These are phyloP conservation scores for Heteractis magnifica DNA, from an alignment of 92 coral and sea anemone species.

Conservation along the genomic window DNA sequence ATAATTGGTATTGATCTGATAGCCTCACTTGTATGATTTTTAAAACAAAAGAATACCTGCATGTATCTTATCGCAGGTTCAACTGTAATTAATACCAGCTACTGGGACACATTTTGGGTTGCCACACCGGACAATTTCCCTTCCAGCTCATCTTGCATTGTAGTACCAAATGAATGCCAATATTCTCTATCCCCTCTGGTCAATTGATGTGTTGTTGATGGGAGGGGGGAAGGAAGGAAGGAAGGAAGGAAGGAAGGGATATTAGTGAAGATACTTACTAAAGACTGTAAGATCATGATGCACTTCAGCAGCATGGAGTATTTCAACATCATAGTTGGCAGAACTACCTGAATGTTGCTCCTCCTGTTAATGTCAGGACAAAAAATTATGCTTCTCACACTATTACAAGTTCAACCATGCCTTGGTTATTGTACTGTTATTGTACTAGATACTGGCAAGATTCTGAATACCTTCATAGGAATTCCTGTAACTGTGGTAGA, in stretches of 20 bases:
- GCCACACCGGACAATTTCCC: too few relatives aligned
- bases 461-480: constrained; percentile 86
- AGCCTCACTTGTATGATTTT: too few relatives aligned
- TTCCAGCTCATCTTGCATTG: too few relatives aligned
- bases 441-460: background rate
- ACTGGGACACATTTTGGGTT: too few relatives aligned
- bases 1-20: too few relatives aligned
- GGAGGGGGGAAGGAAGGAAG: background rate
- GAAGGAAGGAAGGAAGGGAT: background rate
- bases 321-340: constrained; percentile 96
- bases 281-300: constrained; percentile 85
- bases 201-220: background rate
- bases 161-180: background rate
- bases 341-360: constrained; percentile 99
- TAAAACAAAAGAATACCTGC: too few relatives aligned
- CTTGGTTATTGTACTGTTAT: background rate
- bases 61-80: too few relatives aligned
- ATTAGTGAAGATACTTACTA: constrained; percentile 52
- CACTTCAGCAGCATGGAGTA: constrained; percentile 85
- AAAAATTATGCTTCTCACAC: background rate
- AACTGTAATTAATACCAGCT: too few relatives aligned
- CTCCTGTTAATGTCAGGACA: constrained; percentile 51
- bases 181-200: background rate
- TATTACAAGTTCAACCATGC: background rate
- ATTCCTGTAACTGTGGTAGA: constrained; percentile 98